Conservation (phyloP, 2,113 vertebrate genomes). For the Melospiza georgiana region DNA sequence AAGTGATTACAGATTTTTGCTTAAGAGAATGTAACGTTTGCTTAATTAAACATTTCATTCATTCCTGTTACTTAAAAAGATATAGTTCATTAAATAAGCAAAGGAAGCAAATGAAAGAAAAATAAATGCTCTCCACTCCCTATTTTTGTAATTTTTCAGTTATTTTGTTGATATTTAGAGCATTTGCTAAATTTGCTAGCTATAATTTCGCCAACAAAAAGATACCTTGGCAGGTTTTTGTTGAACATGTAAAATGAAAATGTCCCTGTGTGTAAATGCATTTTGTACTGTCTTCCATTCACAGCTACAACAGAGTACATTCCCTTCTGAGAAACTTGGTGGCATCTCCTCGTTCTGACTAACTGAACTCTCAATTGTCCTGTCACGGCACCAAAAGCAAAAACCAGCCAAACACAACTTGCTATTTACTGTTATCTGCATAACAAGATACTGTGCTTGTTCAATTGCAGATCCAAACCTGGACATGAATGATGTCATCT, state of each 20-base stretch:
- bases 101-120: background rate
- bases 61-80: background rate
- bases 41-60: background rate
- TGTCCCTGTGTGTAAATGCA: background rate
- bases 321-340: background rate
- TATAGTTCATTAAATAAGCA: background rate
- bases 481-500: slow-evolving; percentile 75
- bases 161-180: background rate
- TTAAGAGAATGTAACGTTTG: background rate
- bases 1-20: background rate
- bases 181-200: background rate
- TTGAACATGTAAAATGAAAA: background rate
- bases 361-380: background rate
- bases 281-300: background rate
- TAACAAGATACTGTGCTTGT: background rate
- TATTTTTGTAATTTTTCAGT: background rate
- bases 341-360: background rate
- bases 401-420: background rate
- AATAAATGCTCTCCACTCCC: background rate
- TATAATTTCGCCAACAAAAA: background rate
- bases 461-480: slow-evolving; percentile 66
- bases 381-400: background rate
- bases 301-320: background rate
- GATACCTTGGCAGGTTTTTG: background rate
- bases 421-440: background rate